A percentile compares a stretch with the other conserved stretches of the same genome.
phyloP scores from a whole-genome alignment of 2,113 vertebrate genomes.

The Merops nubicus region DNA sequence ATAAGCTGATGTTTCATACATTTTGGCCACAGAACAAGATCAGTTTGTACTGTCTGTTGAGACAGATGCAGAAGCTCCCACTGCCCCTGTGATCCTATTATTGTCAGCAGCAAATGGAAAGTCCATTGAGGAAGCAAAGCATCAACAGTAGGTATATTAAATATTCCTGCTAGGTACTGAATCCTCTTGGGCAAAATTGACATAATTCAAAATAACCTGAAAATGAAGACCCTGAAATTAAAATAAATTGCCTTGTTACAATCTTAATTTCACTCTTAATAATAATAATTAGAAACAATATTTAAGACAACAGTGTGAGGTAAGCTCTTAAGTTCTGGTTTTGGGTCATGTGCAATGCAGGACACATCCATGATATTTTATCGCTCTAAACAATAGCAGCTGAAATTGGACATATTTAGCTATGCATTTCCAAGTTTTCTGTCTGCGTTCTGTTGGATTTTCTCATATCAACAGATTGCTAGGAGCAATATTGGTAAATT shows the following conservation, averaged over 20 bases:
- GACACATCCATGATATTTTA: not conserved
- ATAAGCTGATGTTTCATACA: not conserved
- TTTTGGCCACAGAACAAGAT: not conserved
- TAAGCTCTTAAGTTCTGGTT: not conserved
- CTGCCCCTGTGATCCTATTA: not conserved
- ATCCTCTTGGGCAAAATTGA: not conserved
- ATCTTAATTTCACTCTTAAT: not conserved
- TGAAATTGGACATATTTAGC: not conserved
- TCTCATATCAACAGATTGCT: not conserved
- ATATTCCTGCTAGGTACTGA: not conserved
- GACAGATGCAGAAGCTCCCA: not conserved
- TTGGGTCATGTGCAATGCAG: rapidly evolving
- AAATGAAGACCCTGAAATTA: not conserved
- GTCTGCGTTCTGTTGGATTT: not conserved
- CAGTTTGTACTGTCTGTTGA: not conserved
- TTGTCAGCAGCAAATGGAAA: not conserved
- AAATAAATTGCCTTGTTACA: not conserved
- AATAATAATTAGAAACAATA: not conserved
- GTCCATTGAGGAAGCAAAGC: not conserved
- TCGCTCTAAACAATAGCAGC: not conserved
- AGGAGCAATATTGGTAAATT: not conserved
- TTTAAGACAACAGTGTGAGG: not conserved
- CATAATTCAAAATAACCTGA: not conserved
- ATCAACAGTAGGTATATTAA: not conserved
- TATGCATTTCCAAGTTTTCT: not conserved